Conservation (phyloP, 2,113 vertebrate species). For the Oryzias woworae region DNA sequence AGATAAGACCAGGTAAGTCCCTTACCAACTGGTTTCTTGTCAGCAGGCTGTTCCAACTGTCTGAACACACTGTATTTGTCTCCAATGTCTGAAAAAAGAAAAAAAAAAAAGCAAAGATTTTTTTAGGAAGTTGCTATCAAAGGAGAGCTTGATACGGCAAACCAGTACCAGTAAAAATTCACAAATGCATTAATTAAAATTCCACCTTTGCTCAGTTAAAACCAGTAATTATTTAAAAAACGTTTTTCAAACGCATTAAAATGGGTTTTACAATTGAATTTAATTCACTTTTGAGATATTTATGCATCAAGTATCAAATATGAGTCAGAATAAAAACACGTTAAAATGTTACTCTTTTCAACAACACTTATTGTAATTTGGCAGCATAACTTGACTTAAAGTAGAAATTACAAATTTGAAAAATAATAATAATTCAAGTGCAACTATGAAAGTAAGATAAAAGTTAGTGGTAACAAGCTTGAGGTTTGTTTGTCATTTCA, state of each 20-base stretch:
- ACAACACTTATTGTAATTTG: too few relatives aligned
- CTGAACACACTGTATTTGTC: constrained; percentile 98
- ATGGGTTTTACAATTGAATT: too few relatives aligned
- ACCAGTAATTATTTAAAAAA: too few relatives aligned
- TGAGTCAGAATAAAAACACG: too few relatives aligned
- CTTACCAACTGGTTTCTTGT: constrained; percentile 91
- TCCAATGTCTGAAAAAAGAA: constrained; percentile 79
- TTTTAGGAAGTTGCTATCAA: neutral
- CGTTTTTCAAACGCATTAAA: too few relatives aligned
- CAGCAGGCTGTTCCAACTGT: constrained; percentile 85
- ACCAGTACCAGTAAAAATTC: neutral
- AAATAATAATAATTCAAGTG: constrained; percentile 1
- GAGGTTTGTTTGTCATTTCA: too few relatives aligned
- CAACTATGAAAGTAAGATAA: neutral
- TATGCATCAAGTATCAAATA: too few relatives aligned
- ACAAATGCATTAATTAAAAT: too few relatives aligned
- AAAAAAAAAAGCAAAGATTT: constrained; percentile 27
- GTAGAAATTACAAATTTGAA: neutral
- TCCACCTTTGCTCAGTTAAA: too few relatives aligned
- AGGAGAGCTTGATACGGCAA: neutral
- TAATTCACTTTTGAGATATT: too few relatives aligned
- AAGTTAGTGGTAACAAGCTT: too few relatives aligned
- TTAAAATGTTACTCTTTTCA: too few relatives aligned
- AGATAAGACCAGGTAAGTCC: constrained; percentile 2
- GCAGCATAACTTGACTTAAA: neutral